Conservation (phyloP, 2,888 invertebrate species). For the Meganola albula region DNA sequence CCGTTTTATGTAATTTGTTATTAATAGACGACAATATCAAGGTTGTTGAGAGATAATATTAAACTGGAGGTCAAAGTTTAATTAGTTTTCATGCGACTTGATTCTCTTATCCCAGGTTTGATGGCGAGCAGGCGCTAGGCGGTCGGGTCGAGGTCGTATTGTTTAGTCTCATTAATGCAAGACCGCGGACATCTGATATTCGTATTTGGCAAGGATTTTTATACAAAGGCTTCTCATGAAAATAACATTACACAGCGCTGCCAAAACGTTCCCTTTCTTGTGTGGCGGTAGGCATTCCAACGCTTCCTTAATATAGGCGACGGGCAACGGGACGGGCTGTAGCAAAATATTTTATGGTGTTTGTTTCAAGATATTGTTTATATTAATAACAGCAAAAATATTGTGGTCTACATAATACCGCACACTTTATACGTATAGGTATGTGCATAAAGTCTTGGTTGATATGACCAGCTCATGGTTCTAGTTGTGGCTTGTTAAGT, state of each 20-base stretch:
- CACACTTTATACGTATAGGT: too few species aligned
- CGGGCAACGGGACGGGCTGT: constrained; percentile 14
- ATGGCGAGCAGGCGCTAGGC: constrained; percentile 17
- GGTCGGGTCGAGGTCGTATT: constrained; percentile 50
- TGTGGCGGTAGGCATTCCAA: constrained; percentile 10
- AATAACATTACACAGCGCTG: constrained; percentile 14
- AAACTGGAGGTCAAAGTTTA: constrained; percentile 54
- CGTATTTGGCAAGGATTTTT: constrained; percentile 10
- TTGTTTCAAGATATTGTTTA: too few species aligned
- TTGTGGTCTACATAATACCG: too few species aligned
- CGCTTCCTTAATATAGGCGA: constrained; percentile 19
- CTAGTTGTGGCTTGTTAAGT: too few species aligned
- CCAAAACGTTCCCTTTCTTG: constrained; percentile 11
- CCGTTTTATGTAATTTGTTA: constrained; percentile 18
- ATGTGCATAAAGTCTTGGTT: too few species aligned
- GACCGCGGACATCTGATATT: constrained; percentile 17
- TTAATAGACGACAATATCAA: constrained; percentile 7
- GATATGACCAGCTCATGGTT: too few species aligned
- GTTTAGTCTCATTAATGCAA: constrained; percentile 52
- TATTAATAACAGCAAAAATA: too few species aligned
- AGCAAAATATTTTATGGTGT: constrained; percentile 20
- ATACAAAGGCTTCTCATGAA: constrained; percentile 14
- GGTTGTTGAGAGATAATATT: constrained; percentile 13
- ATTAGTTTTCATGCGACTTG: constrained; percentile 56
- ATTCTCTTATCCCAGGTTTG: constrained; percentile 42